phyloP scores from a whole-genome alignment of 2,797 vertebrate genomes.

The Podarcis lilfordi region DNA sequence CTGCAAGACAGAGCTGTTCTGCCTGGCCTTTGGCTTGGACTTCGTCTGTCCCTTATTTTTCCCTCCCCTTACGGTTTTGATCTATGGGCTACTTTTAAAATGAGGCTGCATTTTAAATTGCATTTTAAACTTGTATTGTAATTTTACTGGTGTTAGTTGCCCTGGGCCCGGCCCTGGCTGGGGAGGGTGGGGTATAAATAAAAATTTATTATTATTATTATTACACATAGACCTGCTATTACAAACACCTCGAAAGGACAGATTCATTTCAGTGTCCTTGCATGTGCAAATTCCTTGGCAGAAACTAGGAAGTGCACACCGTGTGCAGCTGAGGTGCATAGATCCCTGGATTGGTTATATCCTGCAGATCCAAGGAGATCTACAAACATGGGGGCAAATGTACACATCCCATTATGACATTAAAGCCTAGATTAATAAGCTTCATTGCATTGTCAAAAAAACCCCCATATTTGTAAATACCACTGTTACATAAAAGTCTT shows the following conservation, averaged over 20 bases:
- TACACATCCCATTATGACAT: conserved; percentile 14
- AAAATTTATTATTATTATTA: too few relatives aligned
- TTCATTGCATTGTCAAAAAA: conserved; percentile 33
- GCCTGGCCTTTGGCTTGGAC: too few relatives aligned
- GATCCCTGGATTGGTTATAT: neutral
- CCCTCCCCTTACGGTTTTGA: too few relatives aligned
- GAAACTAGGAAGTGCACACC: neutral
- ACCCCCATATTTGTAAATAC: conserved; percentile 7
- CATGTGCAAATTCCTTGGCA: neutral
- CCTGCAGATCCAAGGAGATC: neutral
- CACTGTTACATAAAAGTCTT: conserved; percentile 51
- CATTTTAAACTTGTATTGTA: too few relatives aligned
- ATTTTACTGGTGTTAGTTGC: too few relatives aligned
- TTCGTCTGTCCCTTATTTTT: too few relatives aligned
- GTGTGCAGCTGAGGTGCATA: neutral
- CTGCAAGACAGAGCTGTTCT: too few relatives aligned
- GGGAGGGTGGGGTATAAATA: too few relatives aligned
- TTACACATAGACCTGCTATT: too few relatives aligned
- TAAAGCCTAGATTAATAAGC: neutral
- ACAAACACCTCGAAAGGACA: neutral
- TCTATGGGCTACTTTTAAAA: too few relatives aligned
- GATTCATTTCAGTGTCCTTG: neutral
- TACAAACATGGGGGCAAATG: neutral
- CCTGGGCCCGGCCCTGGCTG: too few relatives aligned
- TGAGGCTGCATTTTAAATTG: too few relatives aligned